Percentiles rank a stretch among this genome's conserved stretches.
These are phyloP conservation scores for Chironomus riparius DNA, from an alignment of 2,888 invertebrate genomes.

Conservation along the genomic window DNA sequence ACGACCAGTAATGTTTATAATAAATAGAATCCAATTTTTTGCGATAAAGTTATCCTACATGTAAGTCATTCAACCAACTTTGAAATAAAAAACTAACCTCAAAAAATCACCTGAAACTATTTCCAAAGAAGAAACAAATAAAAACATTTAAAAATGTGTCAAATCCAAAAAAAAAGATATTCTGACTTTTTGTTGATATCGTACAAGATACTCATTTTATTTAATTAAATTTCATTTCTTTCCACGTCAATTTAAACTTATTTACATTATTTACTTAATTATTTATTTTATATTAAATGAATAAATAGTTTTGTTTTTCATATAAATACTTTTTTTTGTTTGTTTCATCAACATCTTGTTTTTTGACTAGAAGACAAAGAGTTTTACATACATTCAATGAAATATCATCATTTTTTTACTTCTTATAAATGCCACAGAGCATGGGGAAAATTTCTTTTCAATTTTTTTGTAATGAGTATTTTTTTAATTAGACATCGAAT, in stretches of 20 bases:
- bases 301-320: neutral
- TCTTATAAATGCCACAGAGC: neutral
- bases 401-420: neutral
- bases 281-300: neutral
- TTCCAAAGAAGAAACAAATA: neutral
- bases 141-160: neutral
- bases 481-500: neutral
- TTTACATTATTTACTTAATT: neutral
- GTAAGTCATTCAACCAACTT: too few relatives aligned
- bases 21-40: too few relatives aligned
- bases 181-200: neutral
- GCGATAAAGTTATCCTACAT: too few relatives aligned
- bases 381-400: neutral
- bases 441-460: neutral
- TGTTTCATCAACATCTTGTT: neutral
- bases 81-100: too few relatives aligned
- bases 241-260: neutral
- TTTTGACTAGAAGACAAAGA: neutral
- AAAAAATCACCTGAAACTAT: too few relatives aligned
- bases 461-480: too few relatives aligned
- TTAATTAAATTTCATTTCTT: neutral
- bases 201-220: neutral
- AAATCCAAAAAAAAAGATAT: neutral
- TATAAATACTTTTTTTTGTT: neutral
- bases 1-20: too few relatives aligned